phyloP scores from a whole-genome alignment of 2,113 vertebrate genomes.

The Sprattus sprattus region DNA sequence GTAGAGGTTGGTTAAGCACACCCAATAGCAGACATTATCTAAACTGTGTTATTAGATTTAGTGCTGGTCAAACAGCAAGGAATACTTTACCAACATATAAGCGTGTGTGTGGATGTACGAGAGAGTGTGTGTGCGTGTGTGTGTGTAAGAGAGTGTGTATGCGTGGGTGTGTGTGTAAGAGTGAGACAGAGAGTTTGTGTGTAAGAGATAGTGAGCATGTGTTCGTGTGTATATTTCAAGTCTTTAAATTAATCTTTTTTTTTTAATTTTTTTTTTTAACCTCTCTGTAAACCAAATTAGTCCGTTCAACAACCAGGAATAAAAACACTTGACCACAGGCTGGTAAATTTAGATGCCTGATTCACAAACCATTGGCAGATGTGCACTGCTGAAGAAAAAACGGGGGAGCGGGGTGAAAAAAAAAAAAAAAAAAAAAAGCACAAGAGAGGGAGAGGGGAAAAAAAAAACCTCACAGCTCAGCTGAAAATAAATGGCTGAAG shows the following conservation, averaged over 20 bases:
- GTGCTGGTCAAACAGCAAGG: no score
- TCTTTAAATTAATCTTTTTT: slow-evolving; percentile 44
- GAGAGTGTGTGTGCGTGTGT: neutral
- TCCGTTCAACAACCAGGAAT: slow-evolving; percentile 68
- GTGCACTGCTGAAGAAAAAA: slow-evolving; percentile 58
- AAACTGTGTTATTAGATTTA: neutral
- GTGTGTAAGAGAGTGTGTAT: neutral
- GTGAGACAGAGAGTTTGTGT: slow-evolving; percentile 55
- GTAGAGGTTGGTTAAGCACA: neutral
- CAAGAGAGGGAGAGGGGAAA: neutral
- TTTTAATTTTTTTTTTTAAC: slow-evolving; percentile 52
- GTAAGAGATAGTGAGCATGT: slow-evolving; percentile 39
- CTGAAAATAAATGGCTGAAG: slow-evolving; percentile 68
- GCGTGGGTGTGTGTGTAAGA: neutral
- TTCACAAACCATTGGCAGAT: slow-evolving; percentile 77
- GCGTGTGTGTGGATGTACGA: no score
- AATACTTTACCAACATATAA: no score
- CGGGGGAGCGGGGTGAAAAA: slow-evolving; percentile 17
- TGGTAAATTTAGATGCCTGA: slow-evolving; percentile 73
- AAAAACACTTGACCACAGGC: slow-evolving; percentile 67
- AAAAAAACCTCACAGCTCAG: slow-evolving; percentile 48
- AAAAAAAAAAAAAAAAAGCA: slow-evolving; percentile 27
- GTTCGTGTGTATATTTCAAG: slow-evolving; percentile 65
- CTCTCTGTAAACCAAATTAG: slow-evolving; percentile 62
- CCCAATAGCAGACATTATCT: neutral